Evolutionary conservation across 92 coral and sea anemone species (phyloP), one percentile per base, ranked within the genome.

Genomic region (Epizoanthus rinbou): DNA sequence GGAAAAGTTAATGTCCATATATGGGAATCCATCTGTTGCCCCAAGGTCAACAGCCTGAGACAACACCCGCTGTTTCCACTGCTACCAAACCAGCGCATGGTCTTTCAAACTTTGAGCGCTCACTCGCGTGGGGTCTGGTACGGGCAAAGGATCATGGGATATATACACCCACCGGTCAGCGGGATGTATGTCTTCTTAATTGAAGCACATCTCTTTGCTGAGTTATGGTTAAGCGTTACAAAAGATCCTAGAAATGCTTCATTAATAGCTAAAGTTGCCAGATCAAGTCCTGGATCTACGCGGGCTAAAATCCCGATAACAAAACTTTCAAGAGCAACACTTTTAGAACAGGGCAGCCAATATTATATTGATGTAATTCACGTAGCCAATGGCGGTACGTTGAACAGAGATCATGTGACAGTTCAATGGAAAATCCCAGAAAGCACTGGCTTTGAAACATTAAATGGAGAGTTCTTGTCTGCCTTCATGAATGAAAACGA

Each of bases 61-160:
- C 88, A 94, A 72, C 75, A 86, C 24, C 98, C 98, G 10, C 68
- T 94, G 67, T 94, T 94, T 33, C 98, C 98, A 1, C 52, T 41
- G 7, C 65, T 93, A 76, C 94, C 98, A n/a, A 85, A 59, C 66
- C 68, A 88, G 63, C 87, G 88, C 21, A 83, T 80, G 52, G 64
- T 92, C 67, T 89, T 87, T 21, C 69, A 71, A 66, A 72, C 85
- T 5, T 87, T 91, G 57, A 84, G 81, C 69, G 86, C 93, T 9
- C 78, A 84, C 50, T 87, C 86, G 66, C 66, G 76, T 68, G 91
- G 84, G 13, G 78, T 56, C 50, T 88, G 95, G 95, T 92, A 87
- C 41, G 98, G 91, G 68, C 94, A 94, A 71, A 85, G 98, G 75
- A 88, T 94, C 18, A 73, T 86, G 84, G 98, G 98, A 21, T 89